Percentiles rank a stretch among this genome's conserved stretches.
Conservation (phyloP, 2,888 invertebrate species). For the Rapana venosa region DNA sequence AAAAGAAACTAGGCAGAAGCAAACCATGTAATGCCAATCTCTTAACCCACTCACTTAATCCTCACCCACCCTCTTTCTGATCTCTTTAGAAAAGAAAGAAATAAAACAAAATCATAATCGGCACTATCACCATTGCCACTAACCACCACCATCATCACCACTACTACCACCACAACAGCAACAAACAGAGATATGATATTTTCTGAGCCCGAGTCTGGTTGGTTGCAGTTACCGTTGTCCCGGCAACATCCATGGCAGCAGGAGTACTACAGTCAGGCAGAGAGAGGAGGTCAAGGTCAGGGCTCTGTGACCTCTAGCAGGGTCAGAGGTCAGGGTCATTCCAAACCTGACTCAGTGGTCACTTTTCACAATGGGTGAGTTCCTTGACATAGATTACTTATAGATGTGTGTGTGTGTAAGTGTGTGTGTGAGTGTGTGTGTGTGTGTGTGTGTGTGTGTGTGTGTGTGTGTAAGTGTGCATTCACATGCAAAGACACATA, state of each 20-base stretch:
- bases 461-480: constrained; percentile 25
- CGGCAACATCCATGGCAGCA: constrained; percentile 69
- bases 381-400: not conserved
- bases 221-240: constrained; percentile 61
- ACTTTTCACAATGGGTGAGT: constrained; percentile 1
- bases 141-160: too few relatives aligned
- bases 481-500: not conserved
- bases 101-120: too few relatives aligned
- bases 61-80: too few relatives aligned
- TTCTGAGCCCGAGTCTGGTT: not conserved
- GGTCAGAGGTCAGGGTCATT: constrained; percentile 13
- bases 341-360: constrained; percentile 2
- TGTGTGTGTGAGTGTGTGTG: constrained; percentile 14
- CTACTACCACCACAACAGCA: too few relatives aligned
- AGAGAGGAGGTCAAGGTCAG: not conserved
- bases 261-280: constrained; percentile 52
- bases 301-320: not conserved
- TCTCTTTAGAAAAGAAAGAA: too few relatives aligned
- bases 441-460: constrained; percentile 28
- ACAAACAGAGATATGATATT: too few relatives aligned
- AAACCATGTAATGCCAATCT: too few relatives aligned
- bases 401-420: not conserved
- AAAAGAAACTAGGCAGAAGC: too few relatives aligned
- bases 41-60: too few relatives aligned
- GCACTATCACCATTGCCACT: too few relatives aligned